Evolutionary conservation across 2,888 invertebrate species (phyloP), one percentile per base, ranked within the genome.

Genomic region (Polietes domitor): DNA sequence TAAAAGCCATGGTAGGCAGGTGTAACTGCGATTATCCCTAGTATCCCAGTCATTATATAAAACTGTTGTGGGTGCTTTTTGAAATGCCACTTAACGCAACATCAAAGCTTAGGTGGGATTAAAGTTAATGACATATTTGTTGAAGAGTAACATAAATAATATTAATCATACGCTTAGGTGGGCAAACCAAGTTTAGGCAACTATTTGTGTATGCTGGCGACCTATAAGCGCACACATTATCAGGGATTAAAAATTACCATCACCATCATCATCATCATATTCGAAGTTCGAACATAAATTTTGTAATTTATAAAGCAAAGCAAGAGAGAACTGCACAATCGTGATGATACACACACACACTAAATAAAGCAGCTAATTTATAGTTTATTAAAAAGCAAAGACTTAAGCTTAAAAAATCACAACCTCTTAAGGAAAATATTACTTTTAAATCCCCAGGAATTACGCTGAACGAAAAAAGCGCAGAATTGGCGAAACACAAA

Each of bases 361-460:
- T 47, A 47, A 15, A 47, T 78, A 43, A 84, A 81, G 74, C 71
- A 47, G 28, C 32, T 63, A 77, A 78, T 84, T 84, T 81, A 78
- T 78, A 63, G 61, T 79, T 84, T 81, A 78, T 84, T 70, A 75
- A 76, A 77, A 58, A 55, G 41, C 19, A n/a, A 65, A 41, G 58
- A 74, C 58, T 77, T 76, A 50, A 41, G 65, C 80, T 58, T 41
- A 77, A 47, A 15, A 6, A 50, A 70, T 61, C 77, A 83, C 50
- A 63, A 83, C 80, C 75, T 72, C 74, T 77, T 75, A 43, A 73
- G 63, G 12, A 76, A 76, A 73, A 65, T 79, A 81, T 81, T 81
- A 76, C 78, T 53, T 81, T 79, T 81, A 84, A 81, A 84, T 73
- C 84, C 76, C 41, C 61, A 15, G 65, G 37, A 81, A 81, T 76